phyloP scores from a whole-genome alignment of 2,113 vertebrate genomes.

The Rhynchopsitta pachyrhyncha region DNA sequence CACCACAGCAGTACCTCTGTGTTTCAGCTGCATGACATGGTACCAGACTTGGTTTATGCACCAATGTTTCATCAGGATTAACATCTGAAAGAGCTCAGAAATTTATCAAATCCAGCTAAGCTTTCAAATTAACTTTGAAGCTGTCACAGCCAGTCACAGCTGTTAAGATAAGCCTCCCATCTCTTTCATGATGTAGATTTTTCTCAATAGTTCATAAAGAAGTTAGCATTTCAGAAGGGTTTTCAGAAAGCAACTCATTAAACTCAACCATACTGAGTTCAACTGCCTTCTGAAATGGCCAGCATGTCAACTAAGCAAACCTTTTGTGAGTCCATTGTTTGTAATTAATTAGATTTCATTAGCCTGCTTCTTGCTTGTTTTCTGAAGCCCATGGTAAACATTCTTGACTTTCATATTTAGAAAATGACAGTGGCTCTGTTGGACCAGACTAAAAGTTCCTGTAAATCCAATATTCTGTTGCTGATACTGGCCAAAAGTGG shows the following conservation, averaged over 20 bases:
- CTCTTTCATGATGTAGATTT: not conserved
- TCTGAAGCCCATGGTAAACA: not conserved
- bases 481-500: not conserved
- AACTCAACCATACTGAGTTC: not conserved
- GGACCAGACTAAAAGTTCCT: not conserved
- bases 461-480: not conserved
- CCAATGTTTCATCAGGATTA: not conserved
- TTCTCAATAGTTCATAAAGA: not conserved
- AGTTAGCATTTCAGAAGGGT: constrained; percentile 3
- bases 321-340: not conserved
- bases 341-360: not conserved
- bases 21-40: not conserved
- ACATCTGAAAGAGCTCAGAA: not conserved
- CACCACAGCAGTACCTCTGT: not conserved
- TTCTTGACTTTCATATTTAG: not conserved
- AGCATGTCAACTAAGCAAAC: not conserved
- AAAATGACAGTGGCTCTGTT: not conserved
- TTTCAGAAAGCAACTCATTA: not conserved
- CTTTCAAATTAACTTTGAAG: constrained; percentile 4
- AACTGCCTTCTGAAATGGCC: not conserved
- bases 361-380: not conserved
- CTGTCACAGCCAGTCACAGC: not conserved
- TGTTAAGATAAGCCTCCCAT: not conserved
- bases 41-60: not conserved
- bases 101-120: not conserved